Percentiles rank a stretch among this genome's conserved stretches.
These are phyloP conservation scores for Ceratina australensis DNA, from an alignment of 1,140 invertebrate species.

Conservation along the genomic window DNA sequence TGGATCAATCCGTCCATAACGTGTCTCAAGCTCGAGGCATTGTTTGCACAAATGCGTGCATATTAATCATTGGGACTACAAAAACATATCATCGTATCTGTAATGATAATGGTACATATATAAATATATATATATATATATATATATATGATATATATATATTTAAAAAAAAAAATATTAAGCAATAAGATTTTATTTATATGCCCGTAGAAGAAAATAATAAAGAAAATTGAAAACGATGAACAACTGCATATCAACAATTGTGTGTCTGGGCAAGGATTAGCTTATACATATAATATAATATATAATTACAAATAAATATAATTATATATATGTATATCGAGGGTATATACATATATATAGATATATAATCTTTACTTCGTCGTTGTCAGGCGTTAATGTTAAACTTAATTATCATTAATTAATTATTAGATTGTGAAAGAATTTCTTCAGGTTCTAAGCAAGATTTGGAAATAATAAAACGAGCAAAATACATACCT, in stretches of 20 bases:
- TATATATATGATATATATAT: slow-evolving; percentile 60
- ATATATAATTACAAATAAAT: slow-evolving; percentile 51
- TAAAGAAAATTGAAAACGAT: slow-evolving; percentile 40
- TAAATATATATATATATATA: slow-evolving; percentile 38
- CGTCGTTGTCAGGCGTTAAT: slow-evolving; percentile 77
- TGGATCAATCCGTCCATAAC: slow-evolving; percentile 80
- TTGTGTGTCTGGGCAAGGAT: slow-evolving; percentile 78
- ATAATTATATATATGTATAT: slow-evolving; percentile 54
- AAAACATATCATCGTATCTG: slow-evolving; percentile 79
- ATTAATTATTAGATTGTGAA: slow-evolving; percentile 76
- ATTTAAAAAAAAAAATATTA: slow-evolving; percentile 68
- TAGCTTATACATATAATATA: slow-evolving; percentile 73
- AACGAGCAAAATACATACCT: slow-evolving; percentile 62
- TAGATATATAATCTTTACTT: slow-evolving; percentile 73
- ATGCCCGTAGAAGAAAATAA: slow-evolving; percentile 70
- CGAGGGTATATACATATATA: slow-evolving; percentile 60
- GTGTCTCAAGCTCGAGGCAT: slow-evolving; percentile 74
- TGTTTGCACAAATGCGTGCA: slow-evolving; percentile 77
- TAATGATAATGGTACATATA: slow-evolving; percentile 67
- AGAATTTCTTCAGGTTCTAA: slow-evolving; percentile 78
- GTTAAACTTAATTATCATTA: slow-evolving; percentile 77
- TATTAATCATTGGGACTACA: slow-evolving; percentile 81
- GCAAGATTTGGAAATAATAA: slow-evolving; percentile 78
- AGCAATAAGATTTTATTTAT: slow-evolving; percentile 79
- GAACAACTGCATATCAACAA: slow-evolving; percentile 77